Evolutionary conservation across 2,888 invertebrate genomes (phyloP).

Genomic region (Mythimna impura): DNA sequence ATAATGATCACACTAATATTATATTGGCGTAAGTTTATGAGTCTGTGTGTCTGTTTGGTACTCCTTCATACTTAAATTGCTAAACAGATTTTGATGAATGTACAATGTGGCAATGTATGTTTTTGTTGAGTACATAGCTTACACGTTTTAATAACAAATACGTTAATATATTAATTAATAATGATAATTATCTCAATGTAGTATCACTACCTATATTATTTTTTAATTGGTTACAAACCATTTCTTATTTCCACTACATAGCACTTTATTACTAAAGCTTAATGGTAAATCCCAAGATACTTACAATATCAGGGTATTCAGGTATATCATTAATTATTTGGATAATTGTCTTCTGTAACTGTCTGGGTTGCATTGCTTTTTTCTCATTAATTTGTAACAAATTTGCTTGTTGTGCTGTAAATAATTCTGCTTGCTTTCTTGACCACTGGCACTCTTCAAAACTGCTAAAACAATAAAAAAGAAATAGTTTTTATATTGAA

Average conservation of each 20-base stretch:
- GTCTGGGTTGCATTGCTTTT: constrained; percentile 94
- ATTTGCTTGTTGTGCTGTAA: constrained; percentile 96
- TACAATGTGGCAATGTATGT: no score
- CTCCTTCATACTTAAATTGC: no score
- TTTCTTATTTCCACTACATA: background rate
- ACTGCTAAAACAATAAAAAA: constrained; percentile 72
- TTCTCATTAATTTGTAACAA: constrained; percentile 95
- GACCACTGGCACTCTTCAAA: constrained; percentile 94
- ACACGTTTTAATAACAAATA: no score
- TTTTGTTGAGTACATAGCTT: no score
- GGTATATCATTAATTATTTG: constrained; percentile 94
- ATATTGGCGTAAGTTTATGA: no score
- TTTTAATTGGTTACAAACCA: no score
- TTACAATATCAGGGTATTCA: constrained; percentile 95
- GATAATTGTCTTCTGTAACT: constrained; percentile 93
- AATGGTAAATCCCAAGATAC: constrained; percentile 69
- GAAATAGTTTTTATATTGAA: background rate
- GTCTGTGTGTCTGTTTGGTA: no score
- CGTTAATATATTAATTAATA: no score
- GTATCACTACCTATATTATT: no score
- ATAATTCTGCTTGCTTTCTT: constrained; percentile 96
- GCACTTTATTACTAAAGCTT: background rate
- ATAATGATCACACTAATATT: no score
- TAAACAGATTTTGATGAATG: no score
- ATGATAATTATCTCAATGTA: no score